phyloP scores from a whole-genome alignment of 2,888 invertebrate species.

The Xestia c-nigrum region DNA sequence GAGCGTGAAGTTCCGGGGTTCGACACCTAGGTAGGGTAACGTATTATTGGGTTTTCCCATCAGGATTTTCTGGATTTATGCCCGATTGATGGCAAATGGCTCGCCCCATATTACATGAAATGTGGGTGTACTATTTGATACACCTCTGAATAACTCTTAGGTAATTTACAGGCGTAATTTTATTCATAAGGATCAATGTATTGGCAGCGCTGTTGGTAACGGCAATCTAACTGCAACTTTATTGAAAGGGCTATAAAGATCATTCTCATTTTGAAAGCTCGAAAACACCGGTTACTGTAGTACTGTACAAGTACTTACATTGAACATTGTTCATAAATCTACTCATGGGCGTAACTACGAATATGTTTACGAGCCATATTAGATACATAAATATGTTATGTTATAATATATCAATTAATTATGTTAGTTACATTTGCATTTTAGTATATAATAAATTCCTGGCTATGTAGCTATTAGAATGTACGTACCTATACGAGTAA shows the following conservation, averaged over 20 bases:
- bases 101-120: no score
- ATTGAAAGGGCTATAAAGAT: not conserved
- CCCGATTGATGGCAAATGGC: no score
- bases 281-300: not conserved
- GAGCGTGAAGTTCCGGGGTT: no score
- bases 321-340: conserved; percentile 67
- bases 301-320: conserved; percentile 43
- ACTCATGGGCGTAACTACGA: conserved; percentile 60
- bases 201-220: not conserved
- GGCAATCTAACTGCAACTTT: not conserved
- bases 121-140: no score
- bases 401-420: conserved; percentile 49
- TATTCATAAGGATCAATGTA: not conserved
- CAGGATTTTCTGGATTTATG: no score
- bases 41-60: no score
- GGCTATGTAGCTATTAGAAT: not conserved
- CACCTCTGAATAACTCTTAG: no score
- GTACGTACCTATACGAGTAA: not conserved
- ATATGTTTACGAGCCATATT: conserved; percentile 56
- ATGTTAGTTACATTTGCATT: conserved; percentile 34
- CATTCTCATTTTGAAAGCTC: not conserved
- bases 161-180: no score
- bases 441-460: conserved; percentile 17
- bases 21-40: no score
- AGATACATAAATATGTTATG: conserved; percentile 46